phyloP scores from a whole-genome alignment of 1,140 invertebrate genomes.

The Lepidurus apus region DNA sequence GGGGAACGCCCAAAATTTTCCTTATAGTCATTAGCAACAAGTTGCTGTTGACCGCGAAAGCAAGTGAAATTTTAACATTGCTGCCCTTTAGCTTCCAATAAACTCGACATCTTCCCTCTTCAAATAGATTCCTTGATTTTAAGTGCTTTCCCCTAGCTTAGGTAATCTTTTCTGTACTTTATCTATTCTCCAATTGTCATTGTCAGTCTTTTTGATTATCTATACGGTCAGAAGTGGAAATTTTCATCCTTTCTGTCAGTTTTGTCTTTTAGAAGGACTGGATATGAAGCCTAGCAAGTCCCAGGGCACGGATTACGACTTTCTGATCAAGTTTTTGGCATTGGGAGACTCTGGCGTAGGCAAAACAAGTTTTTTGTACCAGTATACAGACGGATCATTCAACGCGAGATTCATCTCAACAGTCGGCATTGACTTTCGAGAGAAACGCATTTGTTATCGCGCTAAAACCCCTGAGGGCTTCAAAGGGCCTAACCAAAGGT shows the following conservation, averaged over 20 bases:
- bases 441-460: slow-evolving; percentile 88
- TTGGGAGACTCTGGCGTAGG: slow-evolving; percentile 90
- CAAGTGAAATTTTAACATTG: too few species aligned
- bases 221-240: neutral
- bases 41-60: too few species aligned
- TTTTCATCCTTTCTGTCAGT: neutral
- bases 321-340: slow-evolving; percentile 90
- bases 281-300: neutral
- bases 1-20: too few species aligned
- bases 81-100: too few species aligned
- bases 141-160: too few species aligned
- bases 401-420: slow-evolving; percentile 91
- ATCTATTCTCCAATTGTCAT: too few species aligned
- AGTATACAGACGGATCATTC: slow-evolving; percentile 90
- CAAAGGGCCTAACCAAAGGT: slow-evolving; percentile 63
- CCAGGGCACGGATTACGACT: slow-evolving; percentile 74
- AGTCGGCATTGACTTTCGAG: slow-evolving; percentile 95
- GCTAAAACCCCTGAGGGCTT: slow-evolving; percentile 50
- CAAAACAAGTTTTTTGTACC: slow-evolving; percentile 88
- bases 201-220: too few species aligned
- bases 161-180: too few species aligned
- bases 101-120: too few species aligned
- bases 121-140: too few species aligned
- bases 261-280: neutral
- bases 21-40: too few species aligned